phyloP scores from a whole-genome alignment of 2,113 vertebrate genomes.

The Aythya baeri region DNA sequence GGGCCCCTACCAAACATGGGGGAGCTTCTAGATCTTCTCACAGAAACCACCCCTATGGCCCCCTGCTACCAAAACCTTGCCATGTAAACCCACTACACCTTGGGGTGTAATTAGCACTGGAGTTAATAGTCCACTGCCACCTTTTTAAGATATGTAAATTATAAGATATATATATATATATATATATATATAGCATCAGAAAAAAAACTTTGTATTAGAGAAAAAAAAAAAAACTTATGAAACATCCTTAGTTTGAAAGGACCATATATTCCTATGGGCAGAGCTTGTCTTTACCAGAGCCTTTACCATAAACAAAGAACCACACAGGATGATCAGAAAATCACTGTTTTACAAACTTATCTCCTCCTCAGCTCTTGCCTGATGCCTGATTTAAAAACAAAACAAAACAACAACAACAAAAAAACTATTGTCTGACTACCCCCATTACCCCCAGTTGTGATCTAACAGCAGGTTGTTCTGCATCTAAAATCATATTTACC shows the following conservation, averaged over 20 bases:
- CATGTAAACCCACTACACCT: no score
- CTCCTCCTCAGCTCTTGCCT: neutral
- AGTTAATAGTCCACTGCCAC: neutral
- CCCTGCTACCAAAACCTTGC: no score
- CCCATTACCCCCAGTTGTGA: neutral
- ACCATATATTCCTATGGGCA: accelerated
- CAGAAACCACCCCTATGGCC: no score
- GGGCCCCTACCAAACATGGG: no score
- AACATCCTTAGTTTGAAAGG: neutral
- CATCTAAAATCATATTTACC: neutral
- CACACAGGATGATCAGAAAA: neutral
- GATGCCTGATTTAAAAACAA: no score
- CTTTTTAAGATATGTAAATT: neutral
- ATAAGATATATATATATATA: neutral
- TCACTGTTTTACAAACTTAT: neutral
- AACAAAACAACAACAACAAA: neutral
- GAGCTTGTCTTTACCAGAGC: neutral
- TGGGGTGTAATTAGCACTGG: neutral
- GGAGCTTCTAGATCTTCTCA: no score
- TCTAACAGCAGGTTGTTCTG: neutral
- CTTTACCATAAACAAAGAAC: neutral
- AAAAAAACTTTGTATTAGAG: neutral
- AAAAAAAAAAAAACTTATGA: neutral
- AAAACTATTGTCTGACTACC: neutral
- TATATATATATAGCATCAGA: neutral